Conservation (phyloP, 2,797 vertebrate genomes). For the Anguilla marmorata region DNA sequence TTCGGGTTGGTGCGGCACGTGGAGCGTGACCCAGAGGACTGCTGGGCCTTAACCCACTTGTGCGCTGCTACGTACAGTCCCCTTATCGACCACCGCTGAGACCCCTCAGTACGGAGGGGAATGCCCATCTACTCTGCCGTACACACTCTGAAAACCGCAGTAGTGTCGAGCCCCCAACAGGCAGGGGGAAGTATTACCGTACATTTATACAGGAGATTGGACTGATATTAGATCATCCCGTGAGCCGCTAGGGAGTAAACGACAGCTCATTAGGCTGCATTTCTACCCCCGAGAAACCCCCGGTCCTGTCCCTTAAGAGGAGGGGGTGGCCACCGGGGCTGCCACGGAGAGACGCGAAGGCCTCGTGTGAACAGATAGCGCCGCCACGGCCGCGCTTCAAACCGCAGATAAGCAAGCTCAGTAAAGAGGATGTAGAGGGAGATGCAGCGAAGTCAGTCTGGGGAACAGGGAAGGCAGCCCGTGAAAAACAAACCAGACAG, state of each 20-base stretch:
- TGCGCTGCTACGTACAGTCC: background rate
- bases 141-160: background rate
- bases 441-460: background rate
- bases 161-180: background rate
- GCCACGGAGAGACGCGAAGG: background rate
- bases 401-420: constrained; percentile 10
- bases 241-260: background rate
- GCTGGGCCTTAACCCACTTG: background rate
- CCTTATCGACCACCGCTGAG: background rate
- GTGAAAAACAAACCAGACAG: background rate
- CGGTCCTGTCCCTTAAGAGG: background rate
- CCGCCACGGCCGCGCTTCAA: background rate
- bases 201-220: background rate
- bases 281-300: background rate
- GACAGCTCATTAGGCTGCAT: background rate
- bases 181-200: background rate
- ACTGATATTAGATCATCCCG: background rate
- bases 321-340: background rate
- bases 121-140: background rate
- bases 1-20: background rate
- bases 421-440: background rate
- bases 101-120: background rate
- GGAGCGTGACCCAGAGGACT: background rate
- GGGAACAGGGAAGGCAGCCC: background rate
- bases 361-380: background rate